These are phyloP conservation scores for Semibalanus balanoides DNA, from an alignment of 1,140 invertebrate genomes.

Conservation along the genomic window DNA sequence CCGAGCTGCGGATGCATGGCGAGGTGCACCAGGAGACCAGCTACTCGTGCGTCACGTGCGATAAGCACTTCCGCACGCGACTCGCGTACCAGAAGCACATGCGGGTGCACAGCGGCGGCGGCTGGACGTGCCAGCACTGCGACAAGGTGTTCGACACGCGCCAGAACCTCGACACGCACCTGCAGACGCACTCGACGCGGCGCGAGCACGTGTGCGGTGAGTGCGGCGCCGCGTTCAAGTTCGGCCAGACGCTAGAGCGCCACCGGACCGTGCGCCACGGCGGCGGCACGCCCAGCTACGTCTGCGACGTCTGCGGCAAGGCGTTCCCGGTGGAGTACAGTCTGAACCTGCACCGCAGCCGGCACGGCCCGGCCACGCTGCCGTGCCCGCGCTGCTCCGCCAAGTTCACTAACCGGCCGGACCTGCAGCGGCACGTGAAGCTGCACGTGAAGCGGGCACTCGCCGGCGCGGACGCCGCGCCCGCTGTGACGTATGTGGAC, in stretches of 20 bases:
- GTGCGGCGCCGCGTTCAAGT: neutral
- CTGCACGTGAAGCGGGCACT: neutral
- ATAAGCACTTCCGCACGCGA: neutral
- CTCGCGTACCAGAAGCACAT: neutral
- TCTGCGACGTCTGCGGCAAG: neutral
- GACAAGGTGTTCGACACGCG: neutral
- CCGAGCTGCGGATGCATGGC: neutral
- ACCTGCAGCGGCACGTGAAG: neutral
- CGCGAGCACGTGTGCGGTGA: neutral
- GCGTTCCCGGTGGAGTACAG: neutral
- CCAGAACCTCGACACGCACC: neutral
- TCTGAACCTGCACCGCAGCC: neutral
- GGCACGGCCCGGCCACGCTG: neutral
- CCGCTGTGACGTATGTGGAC: too few species aligned
- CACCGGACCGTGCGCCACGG: neutral
- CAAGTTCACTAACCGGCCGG: neutral
- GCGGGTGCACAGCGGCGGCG: neutral
- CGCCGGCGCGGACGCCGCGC: too few species aligned
- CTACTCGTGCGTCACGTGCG: neutral
- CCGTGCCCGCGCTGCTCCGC: neutral
- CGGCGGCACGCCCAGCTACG: neutral
- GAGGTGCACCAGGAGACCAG: neutral
- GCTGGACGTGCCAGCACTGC: neutral
- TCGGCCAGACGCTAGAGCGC: neutral
- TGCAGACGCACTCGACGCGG: neutral